phyloP scores from a whole-genome alignment of 1,140 invertebrate species.

The Papilio glaucus region DNA sequence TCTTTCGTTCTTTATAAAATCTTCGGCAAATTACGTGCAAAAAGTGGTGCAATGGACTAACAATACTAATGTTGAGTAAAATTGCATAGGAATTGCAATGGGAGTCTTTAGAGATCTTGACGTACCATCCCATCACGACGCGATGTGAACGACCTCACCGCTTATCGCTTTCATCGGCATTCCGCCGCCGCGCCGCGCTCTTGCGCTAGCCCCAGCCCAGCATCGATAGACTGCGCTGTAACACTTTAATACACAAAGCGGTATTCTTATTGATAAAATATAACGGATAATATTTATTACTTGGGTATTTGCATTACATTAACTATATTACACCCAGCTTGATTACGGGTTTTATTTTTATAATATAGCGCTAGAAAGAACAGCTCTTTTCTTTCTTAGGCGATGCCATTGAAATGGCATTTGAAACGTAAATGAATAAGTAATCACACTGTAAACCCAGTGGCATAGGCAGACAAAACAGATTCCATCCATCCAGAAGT shows the following conservation, averaged over 20 bases:
- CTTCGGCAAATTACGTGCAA: neutral
- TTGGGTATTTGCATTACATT: neutral
- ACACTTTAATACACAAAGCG: conserved; percentile 19
- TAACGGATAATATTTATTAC: conserved; percentile 1
- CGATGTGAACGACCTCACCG: conserved; percentile 59
- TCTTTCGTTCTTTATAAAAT: neutral
- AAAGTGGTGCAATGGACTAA: neutral
- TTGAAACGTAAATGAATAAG: too few species aligned
- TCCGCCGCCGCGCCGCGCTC: conserved; percentile 44
- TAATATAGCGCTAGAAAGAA: too few species aligned
- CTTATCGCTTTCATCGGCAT: conserved; percentile 65
- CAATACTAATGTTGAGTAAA: conserved; percentile 1
- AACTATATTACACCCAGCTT: neutral
- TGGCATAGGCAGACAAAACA: too few species aligned
- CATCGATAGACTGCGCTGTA: neutral
- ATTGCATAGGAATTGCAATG: conserved; percentile 30
- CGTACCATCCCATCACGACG: conserved; percentile 43
- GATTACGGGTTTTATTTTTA: too few species aligned
- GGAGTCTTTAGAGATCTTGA: conserved; percentile 34
- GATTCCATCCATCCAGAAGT: too few species aligned
- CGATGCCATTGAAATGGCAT: too few species aligned
- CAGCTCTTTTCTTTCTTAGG: too few species aligned
- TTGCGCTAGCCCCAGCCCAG: neutral
- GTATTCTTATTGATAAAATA: conserved; percentile 16
- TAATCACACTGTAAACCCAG: too few species aligned